phyloP scores from a whole-genome alignment of 2,797 vertebrate genomes.

The Helarctos malayanus region DNA sequence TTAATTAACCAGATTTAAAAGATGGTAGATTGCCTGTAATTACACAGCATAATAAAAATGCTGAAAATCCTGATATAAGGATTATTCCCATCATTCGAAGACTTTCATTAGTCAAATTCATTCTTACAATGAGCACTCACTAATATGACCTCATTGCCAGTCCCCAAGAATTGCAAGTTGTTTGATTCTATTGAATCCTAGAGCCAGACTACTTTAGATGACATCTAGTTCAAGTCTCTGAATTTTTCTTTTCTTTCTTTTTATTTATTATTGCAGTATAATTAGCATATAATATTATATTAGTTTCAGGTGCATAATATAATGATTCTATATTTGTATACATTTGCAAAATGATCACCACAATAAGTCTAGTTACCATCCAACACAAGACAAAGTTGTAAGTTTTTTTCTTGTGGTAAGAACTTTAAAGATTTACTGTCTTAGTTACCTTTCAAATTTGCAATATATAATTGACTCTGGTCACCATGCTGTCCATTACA shows the following conservation, averaged over 20 bases:
- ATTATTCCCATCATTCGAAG: constrained; percentile 71
- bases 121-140: constrained; percentile 33
- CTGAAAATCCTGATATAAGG: constrained; percentile 72
- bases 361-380: not conserved
- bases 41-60: constrained; percentile 72
- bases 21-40: constrained; percentile 77
- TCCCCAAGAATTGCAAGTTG: not conserved
- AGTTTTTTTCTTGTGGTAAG: not conserved
- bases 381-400: not conserved
- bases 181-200: constrained; percentile 10
- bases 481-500: not conserved
- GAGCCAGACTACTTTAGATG: not conserved
- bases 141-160: not conserved
- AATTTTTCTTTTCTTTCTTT: constrained; percentile 23
- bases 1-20: constrained; percentile 83
- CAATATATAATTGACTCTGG: not conserved
- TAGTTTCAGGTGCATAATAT: not conserved
- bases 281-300: not conserved
- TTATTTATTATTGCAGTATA: not conserved
- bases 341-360: not conserved
- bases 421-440: not conserved
- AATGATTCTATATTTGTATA: not conserved
- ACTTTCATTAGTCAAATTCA: constrained; percentile 78
- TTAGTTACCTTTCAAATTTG: not conserved
- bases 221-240: not conserved